Conservation (phyloP, 2,888 invertebrate genomes). For the Stenichneumon culpator region DNA sequence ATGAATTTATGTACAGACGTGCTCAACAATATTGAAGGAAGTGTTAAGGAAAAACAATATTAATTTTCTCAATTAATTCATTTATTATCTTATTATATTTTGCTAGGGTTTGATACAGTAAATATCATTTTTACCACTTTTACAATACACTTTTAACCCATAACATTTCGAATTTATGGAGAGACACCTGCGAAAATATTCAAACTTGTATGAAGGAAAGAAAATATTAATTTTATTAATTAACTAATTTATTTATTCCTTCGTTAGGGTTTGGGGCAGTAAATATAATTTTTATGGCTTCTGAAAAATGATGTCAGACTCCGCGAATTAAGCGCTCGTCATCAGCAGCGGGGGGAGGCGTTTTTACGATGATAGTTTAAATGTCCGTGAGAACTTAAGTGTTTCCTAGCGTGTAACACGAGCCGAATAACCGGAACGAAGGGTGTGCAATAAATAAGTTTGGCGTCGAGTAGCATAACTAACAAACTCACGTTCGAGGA, state of each 20-base stretch:
- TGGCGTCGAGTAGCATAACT: slow-evolving; percentile 23
- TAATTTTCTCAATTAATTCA: no score
- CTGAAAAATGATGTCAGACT: not conserved
- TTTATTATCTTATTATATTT: no score
- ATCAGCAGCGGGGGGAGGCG: not conserved
- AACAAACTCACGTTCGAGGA: slow-evolving; percentile 45
- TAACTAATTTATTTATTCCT: not conserved
- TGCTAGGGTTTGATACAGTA: no score
- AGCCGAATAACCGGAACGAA: slow-evolving; percentile 22
- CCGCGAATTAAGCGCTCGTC: not conserved
- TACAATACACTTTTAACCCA: no score
- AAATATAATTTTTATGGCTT: slow-evolving; percentile 9
- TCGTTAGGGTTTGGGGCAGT: not conserved
- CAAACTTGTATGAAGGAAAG: no score
- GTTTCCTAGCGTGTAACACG: slow-evolving; percentile 47
- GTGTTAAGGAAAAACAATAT: no score
- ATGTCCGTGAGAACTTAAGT: slow-evolving; percentile 57
- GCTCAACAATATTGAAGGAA: no score
- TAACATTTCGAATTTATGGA: no score
- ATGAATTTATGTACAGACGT: no score
- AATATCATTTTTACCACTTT: no score
- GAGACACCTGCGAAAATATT: no score
- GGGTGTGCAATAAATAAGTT: slow-evolving; percentile 50
- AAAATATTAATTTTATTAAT: no score
- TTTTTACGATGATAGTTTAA: slow-evolving; percentile 53